Evolutionary conservation across 2,888 invertebrate genomes (phyloP), one percentile per base, ranked within the genome.

Genomic region (Volucella inflata): DNA sequence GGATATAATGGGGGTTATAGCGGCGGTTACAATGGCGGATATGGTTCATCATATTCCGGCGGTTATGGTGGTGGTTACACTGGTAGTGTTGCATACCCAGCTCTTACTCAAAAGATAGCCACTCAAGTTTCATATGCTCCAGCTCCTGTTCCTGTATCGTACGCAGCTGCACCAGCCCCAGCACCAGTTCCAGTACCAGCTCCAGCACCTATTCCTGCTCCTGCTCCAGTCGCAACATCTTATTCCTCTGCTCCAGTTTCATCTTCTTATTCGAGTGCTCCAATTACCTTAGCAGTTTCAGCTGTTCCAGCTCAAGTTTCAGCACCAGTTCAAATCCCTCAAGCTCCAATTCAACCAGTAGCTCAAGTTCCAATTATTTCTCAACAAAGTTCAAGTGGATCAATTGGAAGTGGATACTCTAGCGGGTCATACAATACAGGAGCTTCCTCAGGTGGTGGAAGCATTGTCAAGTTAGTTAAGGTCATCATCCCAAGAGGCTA

Each of bases 381-480:
- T 1, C 75, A 48, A 4, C 65, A 65, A 14, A 42, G 62, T 67
- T 46, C 70, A n/a, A 55, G 50, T 44, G 81, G 85, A 38, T 44
- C 36, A 10, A 14, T 16, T 14, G 60, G 38, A 8, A 44, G 72
- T 14, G 72, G 77, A 12, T 71, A 65, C 36, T 42, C 59, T 10
- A 70, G 78, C 1, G 48, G 64, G 44, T 62, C 46, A 14, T 79
- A 70, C 48, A 50, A 48, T 1, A 55, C 55, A 11, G 50, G 50
- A 2, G n/a, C 12, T n/a, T 9, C 12, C 10, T 38, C 38, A 6
- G 77, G 48, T 2, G 60, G 62, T 11, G 65, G 38, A 6, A 59
- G 44, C 17, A 77, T 64, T 16, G 71, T 85, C 10, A 77, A 75
- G 65, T 21, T 77, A 44, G 67, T 84, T n/a, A 84, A 80, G 36